A percentile compares a stretch with the other conserved stretches of the same genome.
phyloP scores from a whole-genome alignment of 2,888 invertebrate species.

The Drosophila kuntzei region DNA sequence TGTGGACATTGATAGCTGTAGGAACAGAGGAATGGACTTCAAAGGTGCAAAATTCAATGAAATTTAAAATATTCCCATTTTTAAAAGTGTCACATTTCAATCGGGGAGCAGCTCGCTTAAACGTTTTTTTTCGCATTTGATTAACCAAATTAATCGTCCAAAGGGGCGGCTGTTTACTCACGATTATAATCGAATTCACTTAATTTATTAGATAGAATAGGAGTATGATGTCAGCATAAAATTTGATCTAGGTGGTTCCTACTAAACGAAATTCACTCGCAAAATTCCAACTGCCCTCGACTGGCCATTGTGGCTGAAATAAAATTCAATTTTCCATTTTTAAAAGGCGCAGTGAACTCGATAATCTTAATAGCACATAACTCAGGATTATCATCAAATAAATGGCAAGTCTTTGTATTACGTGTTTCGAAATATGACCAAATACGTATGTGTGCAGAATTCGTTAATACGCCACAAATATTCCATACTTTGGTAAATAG shows the following conservation, averaged over 20 bases:
- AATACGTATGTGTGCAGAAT: neutral
- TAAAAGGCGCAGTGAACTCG: slow-evolving; percentile 14
- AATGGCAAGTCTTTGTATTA: slow-evolving; percentile 11
- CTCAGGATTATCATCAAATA: slow-evolving; percentile 36
- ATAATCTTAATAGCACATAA: slow-evolving; percentile 39
- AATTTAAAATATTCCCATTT: slow-evolving; percentile 63
- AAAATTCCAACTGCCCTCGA: slow-evolving; percentile 20
- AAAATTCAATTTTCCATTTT: slow-evolving; percentile 49
- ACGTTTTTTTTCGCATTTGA: slow-evolving; percentile 28
- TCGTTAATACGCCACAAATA: slow-evolving; percentile 22
- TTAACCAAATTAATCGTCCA: slow-evolving; percentile 61
- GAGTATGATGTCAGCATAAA: slow-evolving; percentile 49
- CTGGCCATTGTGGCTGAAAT: slow-evolving; percentile 17
- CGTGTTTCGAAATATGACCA: too few relatives aligned
- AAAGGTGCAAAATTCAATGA: slow-evolving; percentile 38
- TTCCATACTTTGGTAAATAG: too few relatives aligned
- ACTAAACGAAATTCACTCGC: neutral
- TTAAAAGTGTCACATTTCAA: slow-evolving; percentile 61
- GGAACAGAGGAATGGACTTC: neutral
- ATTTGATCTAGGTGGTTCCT: slow-evolving; percentile 24
- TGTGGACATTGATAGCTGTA: slow-evolving; percentile 14
- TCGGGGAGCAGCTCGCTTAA: neutral
- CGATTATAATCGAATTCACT: slow-evolving; percentile 25
- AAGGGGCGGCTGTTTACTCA: slow-evolving; percentile 31
- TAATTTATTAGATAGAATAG: slow-evolving; percentile 13